Percentiles rank a stretch among this genome's conserved stretches.
These are phyloP conservation scores for Zaprionus lachaisei DNA, from an alignment of 1,140 invertebrate species.

Conservation along the genomic window DNA sequence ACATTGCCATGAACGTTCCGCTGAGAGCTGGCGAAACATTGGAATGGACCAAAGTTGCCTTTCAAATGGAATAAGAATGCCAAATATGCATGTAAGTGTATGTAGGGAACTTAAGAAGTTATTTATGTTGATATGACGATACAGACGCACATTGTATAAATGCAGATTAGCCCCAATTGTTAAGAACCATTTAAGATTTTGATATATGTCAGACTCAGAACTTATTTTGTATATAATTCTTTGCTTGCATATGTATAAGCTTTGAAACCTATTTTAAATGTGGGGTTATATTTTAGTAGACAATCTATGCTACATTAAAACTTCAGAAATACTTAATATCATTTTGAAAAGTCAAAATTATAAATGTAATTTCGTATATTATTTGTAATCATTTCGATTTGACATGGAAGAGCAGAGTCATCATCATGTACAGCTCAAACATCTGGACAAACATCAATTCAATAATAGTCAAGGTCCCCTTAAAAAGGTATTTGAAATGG, in stretches of 20 bases:
- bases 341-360: background rate
- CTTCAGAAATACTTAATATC: background rate
- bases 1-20: background rate
- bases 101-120: background rate
- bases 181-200: background rate
- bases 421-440: background rate
- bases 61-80: background rate
- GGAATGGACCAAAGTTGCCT: constrained; percentile 11
- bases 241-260: too few species aligned
- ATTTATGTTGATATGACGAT: background rate
- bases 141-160: background rate
- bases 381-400: background rate
- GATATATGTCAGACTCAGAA: background rate
- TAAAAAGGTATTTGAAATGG: constrained; percentile 30
- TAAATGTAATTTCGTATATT: background rate
- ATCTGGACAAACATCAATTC: background rate
- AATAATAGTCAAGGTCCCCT: background rate
- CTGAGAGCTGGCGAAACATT: constrained; percentile 14
- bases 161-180: background rate
- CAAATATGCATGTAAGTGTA: background rate
- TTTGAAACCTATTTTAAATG: too few species aligned
- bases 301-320: background rate
- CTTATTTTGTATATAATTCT: too few species aligned
- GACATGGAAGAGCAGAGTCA: background rate
- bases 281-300: background rate